Base-by-base conservation (phyloP, 1,140 invertebrate genomes). In the Zaprionus camerounensis region DNA sequence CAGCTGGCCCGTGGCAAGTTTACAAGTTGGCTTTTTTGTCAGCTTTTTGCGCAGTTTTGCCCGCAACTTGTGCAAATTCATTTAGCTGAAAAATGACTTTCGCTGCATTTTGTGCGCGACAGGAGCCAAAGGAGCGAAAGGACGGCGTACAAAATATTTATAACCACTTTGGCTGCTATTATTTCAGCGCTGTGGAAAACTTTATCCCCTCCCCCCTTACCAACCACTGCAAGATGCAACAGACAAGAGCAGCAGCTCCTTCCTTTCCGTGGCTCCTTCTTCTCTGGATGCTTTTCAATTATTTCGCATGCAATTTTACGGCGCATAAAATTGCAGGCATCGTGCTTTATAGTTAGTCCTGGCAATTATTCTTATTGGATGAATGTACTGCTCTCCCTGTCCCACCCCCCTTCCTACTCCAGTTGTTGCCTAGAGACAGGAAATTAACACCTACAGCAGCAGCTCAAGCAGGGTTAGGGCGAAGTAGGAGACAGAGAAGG, bases 21-120 rank as follows among this genome's bases (percentile, higher is more conserved):
- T 34, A 26, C n/a, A 64, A 46, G n/a, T 70, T 28, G 38, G 76
- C 65, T 78, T 80, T 76, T 56, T 38, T 57, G 17, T 13, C 13
- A 28, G 62, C 73, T 84, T 87, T 90, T 80, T 81, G 85, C 85
- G 84, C 84, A 90, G 73, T 90, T 75, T 78, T 62, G 24, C 22
- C 49, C 71, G 78, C 78, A 81, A 78, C 71, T 87, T 82, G 78
- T 76, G 84, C 84, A 84, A 88, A 88, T 88, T 88, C 85, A 88
- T 90, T 88, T 88, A 88, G 79, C 85, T 88, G 85, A 90, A 88
- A 88, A 90, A 88, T 88, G 81, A 90, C 79, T 88, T 88, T 90
- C 78, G 84, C 64, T 78, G 82, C 82, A 86, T 81, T 81, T 76
- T 81, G 78, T 80, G 78, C 20, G 15, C 62, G 22, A 26, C 34